phyloP scores from a whole-genome alignment of 1,140 invertebrate genomes.

The Zaprionus davidi region DNA sequence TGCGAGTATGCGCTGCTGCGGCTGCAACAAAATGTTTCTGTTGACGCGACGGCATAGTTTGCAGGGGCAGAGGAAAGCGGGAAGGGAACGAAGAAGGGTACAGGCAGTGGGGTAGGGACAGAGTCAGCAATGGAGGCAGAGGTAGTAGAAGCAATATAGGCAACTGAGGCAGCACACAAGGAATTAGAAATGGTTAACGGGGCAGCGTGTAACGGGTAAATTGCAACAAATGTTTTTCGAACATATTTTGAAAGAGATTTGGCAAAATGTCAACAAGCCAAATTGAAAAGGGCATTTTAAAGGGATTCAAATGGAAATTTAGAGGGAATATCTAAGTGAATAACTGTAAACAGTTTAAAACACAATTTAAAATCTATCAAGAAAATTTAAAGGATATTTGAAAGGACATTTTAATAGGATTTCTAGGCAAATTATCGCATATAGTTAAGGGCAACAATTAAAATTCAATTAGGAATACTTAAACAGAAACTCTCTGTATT shows the following conservation, averaged over 20 bases:
- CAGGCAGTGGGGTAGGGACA: no score
- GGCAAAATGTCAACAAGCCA: background rate
- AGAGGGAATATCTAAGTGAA: background rate
- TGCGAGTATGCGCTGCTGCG: conserved; percentile 11
- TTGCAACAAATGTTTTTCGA: conserved; percentile 1
- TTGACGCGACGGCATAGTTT: conserved; percentile 14
- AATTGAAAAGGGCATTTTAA: background rate
- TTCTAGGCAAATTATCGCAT: rapidly evolving
- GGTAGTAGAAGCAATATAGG: background rate
- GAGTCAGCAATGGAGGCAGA: background rate
- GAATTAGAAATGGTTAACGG: conserved; percentile 5
- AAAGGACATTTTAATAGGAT: background rate
- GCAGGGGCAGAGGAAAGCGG: background rate
- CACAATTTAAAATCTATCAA: background rate
- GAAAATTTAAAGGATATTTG: background rate
- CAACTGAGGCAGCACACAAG: conserved; percentile 2
- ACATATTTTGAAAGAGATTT: conserved; percentile 2
- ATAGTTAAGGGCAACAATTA: no score
- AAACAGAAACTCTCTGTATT: no score
- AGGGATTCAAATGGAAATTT: background rate
- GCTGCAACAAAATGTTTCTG: background rate
- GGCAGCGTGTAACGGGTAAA: background rate
- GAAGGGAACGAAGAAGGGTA: background rate
- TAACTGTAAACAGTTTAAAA: background rate
- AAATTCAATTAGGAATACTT: no score